Percentiles rank a stretch among this genome's conserved stretches.
Evolutionary conservation across 2,797 vertebrate genomes (phyloP).

Genomic region (Pempheris klunzingeri): DNA sequence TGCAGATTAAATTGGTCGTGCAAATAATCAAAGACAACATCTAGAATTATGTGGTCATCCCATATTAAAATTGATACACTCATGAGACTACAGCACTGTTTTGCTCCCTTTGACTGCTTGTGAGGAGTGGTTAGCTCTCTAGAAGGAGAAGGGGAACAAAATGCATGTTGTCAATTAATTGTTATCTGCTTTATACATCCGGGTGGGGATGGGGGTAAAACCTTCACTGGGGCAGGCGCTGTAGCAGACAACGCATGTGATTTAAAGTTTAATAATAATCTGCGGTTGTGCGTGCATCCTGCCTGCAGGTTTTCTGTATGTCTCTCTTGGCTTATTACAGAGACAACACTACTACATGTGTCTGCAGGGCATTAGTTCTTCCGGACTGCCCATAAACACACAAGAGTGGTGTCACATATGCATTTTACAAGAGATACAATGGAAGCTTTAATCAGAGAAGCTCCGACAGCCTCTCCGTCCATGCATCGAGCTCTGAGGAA

Average conservation of each 20-base stretch:
- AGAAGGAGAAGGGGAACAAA: slow-evolving; percentile 5
- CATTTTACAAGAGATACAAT: slow-evolving; percentile 33
- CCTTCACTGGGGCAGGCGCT: slow-evolving; percentile 3
- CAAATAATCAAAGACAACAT: slow-evolving; percentile 39
- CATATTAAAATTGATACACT: neutral
- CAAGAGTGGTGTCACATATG: slow-evolving; percentile 12
- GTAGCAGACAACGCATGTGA: slow-evolving; percentile 32
- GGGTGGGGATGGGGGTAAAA: neutral
- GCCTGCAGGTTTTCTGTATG: slow-evolving; percentile 7
- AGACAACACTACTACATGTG: slow-evolving; percentile 12
- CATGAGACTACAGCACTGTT: slow-evolving; percentile 6
- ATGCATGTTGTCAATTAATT: slow-evolving; percentile 26
- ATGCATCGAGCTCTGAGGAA: slow-evolving; percentile 3
- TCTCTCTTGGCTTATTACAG: slow-evolving; percentile 25
- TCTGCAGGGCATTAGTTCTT: slow-evolving; percentile 29
- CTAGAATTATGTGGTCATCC: neutral
- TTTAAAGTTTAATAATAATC: slow-evolving; percentile 58
- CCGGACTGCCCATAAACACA: slow-evolving; percentile 42
- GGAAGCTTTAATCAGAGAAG: slow-evolving; percentile 27
- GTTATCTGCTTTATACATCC: slow-evolving; percentile 19
- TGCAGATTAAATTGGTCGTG: slow-evolving; percentile 55
- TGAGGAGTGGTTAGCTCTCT: slow-evolving; percentile 6
- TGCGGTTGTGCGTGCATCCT: slow-evolving; percentile 6
- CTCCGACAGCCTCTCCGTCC: slow-evolving; percentile 18
- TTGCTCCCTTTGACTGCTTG: slow-evolving; percentile 6